A percentile compares a stretch with the other conserved stretches of the same genome.
These are phyloP conservation scores for Lathamus discolor DNA, from an alignment of 2,113 vertebrate species.

Conservation along the genomic window DNA sequence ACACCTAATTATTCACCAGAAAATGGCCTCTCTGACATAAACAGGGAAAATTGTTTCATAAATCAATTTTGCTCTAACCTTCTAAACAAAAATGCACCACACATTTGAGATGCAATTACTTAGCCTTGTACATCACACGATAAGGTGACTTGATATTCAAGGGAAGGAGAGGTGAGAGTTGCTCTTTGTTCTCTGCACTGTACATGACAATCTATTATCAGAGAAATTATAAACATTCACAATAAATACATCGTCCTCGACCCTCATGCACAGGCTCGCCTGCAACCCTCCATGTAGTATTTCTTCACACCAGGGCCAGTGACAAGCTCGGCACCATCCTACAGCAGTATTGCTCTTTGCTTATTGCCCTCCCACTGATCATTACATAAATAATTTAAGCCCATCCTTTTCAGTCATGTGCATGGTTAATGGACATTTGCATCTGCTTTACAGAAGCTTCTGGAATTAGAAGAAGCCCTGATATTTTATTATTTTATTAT, in stretches of 20 bases:
- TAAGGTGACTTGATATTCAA: conserved; percentile 45
- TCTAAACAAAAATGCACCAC: conserved; percentile 57
- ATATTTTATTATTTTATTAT: background rate
- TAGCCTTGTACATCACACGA: conserved; percentile 43
- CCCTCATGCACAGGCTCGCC: background rate
- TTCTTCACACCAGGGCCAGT: conserved; percentile 1
- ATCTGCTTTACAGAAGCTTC: background rate
- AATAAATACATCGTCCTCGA: background rate
- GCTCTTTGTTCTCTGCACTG: conserved; percentile 29
- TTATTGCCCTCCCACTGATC: background rate
- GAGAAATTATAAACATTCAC: conserved; percentile 48
- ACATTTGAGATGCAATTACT: conserved; percentile 54
- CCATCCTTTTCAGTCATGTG: background rate
- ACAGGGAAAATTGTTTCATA: conserved; percentile 67
- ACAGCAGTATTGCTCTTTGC: background rate
- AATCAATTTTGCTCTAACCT: conserved; percentile 66
- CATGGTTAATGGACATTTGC: background rate
- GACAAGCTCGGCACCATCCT: background rate
- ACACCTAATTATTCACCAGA: conserved; percentile 61
- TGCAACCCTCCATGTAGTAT: background rate
- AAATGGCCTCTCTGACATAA: conserved; percentile 60
- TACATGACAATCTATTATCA: conserved; percentile 41
- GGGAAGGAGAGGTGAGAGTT: conserved; percentile 27
- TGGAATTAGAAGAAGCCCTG: background rate
- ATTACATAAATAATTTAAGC: background rate